Conservation (phyloP, 2,888 invertebrate species). For the Dendrolimus houi region DNA sequence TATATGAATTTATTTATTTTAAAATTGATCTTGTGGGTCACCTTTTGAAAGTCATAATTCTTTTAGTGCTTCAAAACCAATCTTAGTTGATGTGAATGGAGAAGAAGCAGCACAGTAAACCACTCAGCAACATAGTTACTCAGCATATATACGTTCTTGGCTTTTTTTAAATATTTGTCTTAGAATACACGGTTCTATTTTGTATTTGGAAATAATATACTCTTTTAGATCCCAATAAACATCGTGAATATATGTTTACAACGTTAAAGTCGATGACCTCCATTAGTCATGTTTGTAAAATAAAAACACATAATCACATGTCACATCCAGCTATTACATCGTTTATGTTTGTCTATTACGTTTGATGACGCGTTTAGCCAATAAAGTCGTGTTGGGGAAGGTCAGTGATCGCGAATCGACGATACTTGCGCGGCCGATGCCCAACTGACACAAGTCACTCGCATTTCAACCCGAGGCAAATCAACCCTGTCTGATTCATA, state of each 20-base stretch:
- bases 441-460: background rate
- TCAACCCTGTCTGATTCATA: background rate
- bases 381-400: constrained; percentile 52
- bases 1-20: no score
- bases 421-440: constrained; percentile 25
- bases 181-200: no score
- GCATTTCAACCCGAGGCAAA: background rate
- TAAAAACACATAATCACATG: constrained; percentile 3
- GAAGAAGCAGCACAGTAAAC: no score
- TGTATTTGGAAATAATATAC: no score
- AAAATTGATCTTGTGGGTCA: no score
- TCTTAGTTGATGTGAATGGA: no score
- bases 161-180: no score
- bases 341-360: constrained; percentile 21
- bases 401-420: constrained; percentile 59
- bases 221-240: no score
- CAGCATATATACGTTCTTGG: no score
- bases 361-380: constrained; percentile 43
- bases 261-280: background rate
- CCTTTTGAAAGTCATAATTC: no score
- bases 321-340: constrained; percentile 20
- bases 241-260: background rate
- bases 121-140: no score
- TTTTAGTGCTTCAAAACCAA: no score
- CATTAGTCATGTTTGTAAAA: background rate